phyloP scores from a whole-genome alignment of 2,888 invertebrate species.

The Callyntrura guangdongensis region DNA sequence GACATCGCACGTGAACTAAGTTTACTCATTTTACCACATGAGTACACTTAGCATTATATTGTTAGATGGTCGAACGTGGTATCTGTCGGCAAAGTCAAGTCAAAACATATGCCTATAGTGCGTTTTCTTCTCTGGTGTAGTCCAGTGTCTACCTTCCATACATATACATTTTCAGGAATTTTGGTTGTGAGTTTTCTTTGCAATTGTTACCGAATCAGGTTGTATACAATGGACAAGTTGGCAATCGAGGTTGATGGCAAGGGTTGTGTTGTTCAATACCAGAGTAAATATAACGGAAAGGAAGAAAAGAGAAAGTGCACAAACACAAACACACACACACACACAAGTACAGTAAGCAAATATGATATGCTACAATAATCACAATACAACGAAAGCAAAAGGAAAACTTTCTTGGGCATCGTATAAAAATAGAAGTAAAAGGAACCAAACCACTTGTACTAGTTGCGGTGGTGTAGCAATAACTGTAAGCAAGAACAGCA shows the following conservation, averaged over 20 bases:
- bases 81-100: not conserved
- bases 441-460: conserved; percentile 48
- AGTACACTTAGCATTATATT: not conserved
- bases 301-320: not conserved
- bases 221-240: conserved; percentile 16
- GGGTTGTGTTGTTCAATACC: conserved; percentile 1
- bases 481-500: conserved; percentile 42
- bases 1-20: conserved; percentile 7
- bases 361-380: conserved; percentile 30
- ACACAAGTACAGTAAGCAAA: not conserved
- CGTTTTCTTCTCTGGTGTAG: not conserved
- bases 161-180: not conserved
- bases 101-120: not conserved
- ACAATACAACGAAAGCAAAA: not conserved
- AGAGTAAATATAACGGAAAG: not conserved
- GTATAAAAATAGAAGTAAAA: not conserved
- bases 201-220: conserved; percentile 29
- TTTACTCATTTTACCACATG: conserved; percentile 39
- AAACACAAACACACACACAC: not conserved
- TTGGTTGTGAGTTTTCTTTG: conserved; percentile 19
- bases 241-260: conserved; percentile 11
- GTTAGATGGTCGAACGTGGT: not conserved
- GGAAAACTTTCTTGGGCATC: conserved; percentile 8
- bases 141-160: not conserved
- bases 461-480: conserved; percentile 55